phyloP scores from a whole-genome alignment of 2,797 vertebrate genomes.

The Peromyscus aztecus region DNA sequence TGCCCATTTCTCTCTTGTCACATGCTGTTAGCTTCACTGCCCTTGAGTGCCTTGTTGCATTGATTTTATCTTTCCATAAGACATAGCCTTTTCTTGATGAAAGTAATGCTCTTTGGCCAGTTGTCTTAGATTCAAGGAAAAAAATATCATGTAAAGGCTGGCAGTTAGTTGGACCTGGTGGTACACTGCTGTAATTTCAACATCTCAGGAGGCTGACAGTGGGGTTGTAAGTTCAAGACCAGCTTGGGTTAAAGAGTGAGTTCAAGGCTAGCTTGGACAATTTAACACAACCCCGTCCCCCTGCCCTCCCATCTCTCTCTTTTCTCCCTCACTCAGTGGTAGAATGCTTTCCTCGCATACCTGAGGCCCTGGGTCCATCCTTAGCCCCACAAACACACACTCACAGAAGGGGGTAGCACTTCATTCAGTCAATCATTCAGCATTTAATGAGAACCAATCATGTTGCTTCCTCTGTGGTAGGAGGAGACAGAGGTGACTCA shows the following conservation, averaged over 20 bases:
- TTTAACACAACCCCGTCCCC: background rate
- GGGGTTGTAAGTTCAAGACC: background rate
- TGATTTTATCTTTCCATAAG: background rate
- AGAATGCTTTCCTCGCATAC: background rate
- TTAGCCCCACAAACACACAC: background rate
- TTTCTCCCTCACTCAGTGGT: background rate
- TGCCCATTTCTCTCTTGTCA: too few relatives aligned
- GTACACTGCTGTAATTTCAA: background rate
- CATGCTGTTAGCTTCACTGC: background rate
- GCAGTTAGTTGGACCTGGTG: background rate
- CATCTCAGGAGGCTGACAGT: background rate
- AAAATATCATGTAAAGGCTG: background rate
- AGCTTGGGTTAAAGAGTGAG: background rate
- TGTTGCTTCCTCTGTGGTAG: background rate
- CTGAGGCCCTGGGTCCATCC: too few relatives aligned
- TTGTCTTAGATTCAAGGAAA: background rate
- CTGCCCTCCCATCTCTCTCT: background rate
- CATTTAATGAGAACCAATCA: background rate
- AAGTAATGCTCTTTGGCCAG: background rate
- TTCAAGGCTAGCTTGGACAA: background rate
- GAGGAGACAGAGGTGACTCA: background rate
- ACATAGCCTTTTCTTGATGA: background rate
- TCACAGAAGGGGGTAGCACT: background rate
- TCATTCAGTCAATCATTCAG: background rate
- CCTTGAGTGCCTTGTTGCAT: background rate